These are phyloP conservation scores for Schizopygopsis malacanthus DNA, from an alignment of 2,797 vertebrate genomes.

Conservation along the genomic window DNA sequence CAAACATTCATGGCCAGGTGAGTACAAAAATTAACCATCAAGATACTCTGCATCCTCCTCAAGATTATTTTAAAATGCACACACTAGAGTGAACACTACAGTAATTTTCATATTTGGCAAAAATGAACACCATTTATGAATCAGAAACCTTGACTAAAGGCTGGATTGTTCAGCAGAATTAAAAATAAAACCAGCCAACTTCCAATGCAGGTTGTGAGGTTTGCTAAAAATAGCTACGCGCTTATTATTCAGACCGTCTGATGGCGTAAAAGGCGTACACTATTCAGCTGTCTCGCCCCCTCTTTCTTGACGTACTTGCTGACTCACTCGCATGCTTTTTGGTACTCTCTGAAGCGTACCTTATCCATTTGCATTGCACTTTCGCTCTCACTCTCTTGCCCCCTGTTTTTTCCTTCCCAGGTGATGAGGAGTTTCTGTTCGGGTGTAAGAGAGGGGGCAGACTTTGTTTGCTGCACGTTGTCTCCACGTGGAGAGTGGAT, in stretches of 20 bases:
- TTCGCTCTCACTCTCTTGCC: neutral
- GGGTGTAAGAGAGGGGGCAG: constrained; percentile 96
- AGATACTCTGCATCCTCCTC: neutral
- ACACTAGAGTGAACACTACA: neutral
- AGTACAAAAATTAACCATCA: constrained; percentile 30
- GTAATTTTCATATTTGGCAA: neutral
- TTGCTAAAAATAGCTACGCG: constrained; percentile 2
- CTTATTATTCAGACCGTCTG: neutral
- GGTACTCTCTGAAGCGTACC: constrained; percentile 26
- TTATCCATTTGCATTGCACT: constrained; percentile 25
- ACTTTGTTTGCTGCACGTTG: constrained; percentile 96
- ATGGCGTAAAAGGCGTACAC: neutral
- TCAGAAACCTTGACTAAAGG: constrained; percentile 1
- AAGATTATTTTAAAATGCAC: neutral
- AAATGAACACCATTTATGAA: neutral
- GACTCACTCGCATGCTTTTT: constrained; percentile 45
- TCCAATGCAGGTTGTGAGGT: neutral
- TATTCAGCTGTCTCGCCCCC: constrained; percentile 43
- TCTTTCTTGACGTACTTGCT: constrained; percentile 23
- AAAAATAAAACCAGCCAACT: neutral
- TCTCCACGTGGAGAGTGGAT: constrained; percentile 99
- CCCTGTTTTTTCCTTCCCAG: constrained; percentile 68
- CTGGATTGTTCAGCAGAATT: neutral
- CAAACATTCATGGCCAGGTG: constrained; percentile 99
- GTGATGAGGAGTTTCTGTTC: constrained; percentile 99